Evolutionary conservation across 2,888 invertebrate genomes (phyloP), one percentile per base, ranked within the genome.

Genomic region (Arenicola marina): DNA sequence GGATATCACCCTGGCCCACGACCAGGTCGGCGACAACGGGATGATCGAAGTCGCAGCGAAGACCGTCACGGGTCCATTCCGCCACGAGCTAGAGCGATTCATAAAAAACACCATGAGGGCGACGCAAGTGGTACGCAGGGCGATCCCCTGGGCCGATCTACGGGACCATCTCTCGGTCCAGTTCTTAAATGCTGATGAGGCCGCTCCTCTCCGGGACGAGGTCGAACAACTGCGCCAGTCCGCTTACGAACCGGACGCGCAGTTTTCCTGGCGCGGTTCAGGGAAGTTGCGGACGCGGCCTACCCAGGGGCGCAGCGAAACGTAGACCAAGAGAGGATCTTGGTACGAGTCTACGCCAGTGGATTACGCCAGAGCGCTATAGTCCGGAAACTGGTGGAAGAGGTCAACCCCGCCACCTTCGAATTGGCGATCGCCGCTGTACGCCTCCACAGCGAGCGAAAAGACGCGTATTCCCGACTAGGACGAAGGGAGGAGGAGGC

Each of bases 381-480:
- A n/a, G n/a, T n/a, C n/a, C n/a, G n/a, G n/a, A n/a, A n/a, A n/a
- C n/a, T n/a, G n/a, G n/a, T n/a, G n/a, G 43, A n/a, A n/a, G n/a
- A 11, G 11, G 43, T 11, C 11, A 38, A 38, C 43, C 43, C 43
- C n/a, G 11, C 43, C 43, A 15, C 43, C 43, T 15, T 38, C n/a
- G 43, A 38, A 11, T 11, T 15, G 11, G 48, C 15, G 15, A 48
- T 48, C 24, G 26, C 15, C 7, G 26, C 15, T 7, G 26, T 48
- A 7, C 7, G 18, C 26, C 7, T 7, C 7, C 24, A 48, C 26
- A 24, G 18, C 24, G 48, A 11, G 15, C 48, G 48, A 24, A 48
- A 48, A 24, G 48, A 48, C 24, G 48, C 48, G 7, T 48, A 48
- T 24, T 48, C 48, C 15, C 48, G 48, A 21, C 48, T 48, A 7